Percentiles rank a stretch among this genome's conserved stretches.
Conservation (phyloP, 2,888 invertebrate genomes). For the Eristalis arbustorum region DNA sequence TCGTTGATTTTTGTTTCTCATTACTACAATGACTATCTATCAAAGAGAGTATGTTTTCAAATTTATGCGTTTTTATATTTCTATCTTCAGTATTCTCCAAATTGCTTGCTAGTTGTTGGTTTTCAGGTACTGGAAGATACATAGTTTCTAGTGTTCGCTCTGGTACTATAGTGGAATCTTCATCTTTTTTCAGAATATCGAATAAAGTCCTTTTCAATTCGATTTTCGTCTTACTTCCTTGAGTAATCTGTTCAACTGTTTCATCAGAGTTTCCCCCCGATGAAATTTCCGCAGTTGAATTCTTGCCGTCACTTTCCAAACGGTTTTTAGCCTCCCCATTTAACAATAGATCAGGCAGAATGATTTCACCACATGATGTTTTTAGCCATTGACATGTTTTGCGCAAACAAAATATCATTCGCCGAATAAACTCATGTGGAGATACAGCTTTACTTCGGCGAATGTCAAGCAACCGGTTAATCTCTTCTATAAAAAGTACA, state of each 20-base stretch:
- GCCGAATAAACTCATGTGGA: constrained; percentile 79
- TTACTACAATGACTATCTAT: constrained; percentile 17
- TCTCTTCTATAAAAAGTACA: constrained; percentile 75
- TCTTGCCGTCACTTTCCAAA: constrained; percentile 63
- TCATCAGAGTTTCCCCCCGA: constrained; percentile 65
- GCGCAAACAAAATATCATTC: constrained; percentile 79
- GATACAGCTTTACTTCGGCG: constrained; percentile 77
- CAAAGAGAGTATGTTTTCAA: constrained; percentile 48
- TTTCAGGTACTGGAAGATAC: neutral
- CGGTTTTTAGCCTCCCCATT: constrained; percentile 61
- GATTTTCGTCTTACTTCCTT: constrained; percentile 44
- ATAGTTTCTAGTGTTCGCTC: neutral
- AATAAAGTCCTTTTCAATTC: constrained; percentile 46
- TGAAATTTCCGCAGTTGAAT: constrained; percentile 67
- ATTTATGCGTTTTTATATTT: constrained; percentile 9
- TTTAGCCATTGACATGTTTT: constrained; percentile 78
- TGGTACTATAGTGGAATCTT: neutral
- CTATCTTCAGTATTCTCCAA: neutral
- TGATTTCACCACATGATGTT: constrained; percentile 76
- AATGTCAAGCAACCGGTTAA: constrained; percentile 76
- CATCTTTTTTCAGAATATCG: constrained; percentile 30
- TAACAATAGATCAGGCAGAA: constrained; percentile 74
- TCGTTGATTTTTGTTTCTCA: neutral
- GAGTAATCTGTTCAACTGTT: constrained; percentile 45
- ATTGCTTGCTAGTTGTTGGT: neutral